Conservation (phyloP, 1,140 invertebrate species). For the Teleogryllus occipitalis region DNA sequence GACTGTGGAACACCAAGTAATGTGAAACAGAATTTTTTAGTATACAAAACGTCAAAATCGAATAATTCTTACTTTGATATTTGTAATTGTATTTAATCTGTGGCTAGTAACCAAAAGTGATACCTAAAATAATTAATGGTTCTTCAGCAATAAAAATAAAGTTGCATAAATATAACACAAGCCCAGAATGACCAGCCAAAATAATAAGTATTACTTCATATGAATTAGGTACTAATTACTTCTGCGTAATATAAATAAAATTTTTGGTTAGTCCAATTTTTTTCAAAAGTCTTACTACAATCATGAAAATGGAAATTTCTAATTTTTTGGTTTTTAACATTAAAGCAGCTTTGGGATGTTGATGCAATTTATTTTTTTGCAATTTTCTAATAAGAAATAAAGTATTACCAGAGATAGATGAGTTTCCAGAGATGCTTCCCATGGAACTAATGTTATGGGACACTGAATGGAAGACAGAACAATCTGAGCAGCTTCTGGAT, state of each 20-base stretch:
- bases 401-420: slow-evolving; percentile 41
- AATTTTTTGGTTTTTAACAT: not conserved
- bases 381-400: not conserved
- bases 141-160: not conserved
- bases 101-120: not conserved
- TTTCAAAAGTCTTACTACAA: not conserved
- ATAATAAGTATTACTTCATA: too few species aligned
- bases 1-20: not conserved
- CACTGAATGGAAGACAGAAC: slow-evolving; percentile 46
- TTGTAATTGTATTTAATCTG: not conserved
- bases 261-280: too few species aligned
- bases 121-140: not conserved
- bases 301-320: not conserved
- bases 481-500: slow-evolving; percentile 70
- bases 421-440: slow-evolving; percentile 48
- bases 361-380: not conserved
- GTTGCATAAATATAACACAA: not conserved
- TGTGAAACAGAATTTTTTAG: not conserved
- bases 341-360: not conserved
- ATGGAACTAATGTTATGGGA: slow-evolving; percentile 53
- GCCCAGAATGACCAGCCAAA: not conserved
- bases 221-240: too few species aligned
- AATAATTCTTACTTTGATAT: not conserved
- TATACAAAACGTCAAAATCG: not conserved
- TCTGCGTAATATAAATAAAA: too few species aligned